phyloP scores from a whole-genome alignment of 2,113 vertebrate genomes.

The Butorides virescens region DNA sequence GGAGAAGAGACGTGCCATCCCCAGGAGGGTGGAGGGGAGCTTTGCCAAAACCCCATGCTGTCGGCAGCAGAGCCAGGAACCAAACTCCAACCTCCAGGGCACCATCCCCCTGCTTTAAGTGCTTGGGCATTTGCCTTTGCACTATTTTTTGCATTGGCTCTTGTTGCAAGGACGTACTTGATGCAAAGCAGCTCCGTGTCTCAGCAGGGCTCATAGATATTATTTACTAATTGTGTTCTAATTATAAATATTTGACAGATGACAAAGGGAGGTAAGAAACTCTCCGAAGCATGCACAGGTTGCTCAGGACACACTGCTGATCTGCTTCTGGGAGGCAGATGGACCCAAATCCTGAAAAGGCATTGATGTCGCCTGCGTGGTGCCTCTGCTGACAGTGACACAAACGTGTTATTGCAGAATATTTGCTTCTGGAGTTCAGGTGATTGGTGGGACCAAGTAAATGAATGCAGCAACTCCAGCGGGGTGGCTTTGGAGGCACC shows the following conservation, averaged over 20 bases:
- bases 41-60: background rate
- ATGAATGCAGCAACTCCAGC: background rate
- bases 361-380: rapidly evolving
- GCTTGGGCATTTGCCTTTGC: background rate
- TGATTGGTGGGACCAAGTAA: background rate
- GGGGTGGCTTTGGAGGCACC: background rate
- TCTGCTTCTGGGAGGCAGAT: background rate
- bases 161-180: background rate
- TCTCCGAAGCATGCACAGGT: rapidly evolving
- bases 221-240: background rate
- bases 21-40: background rate
- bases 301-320: background rate
- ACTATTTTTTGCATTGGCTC: background rate
- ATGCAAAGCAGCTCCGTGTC: background rate
- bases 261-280: background rate
- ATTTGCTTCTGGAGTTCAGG: background rate
- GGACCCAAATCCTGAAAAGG: background rate
- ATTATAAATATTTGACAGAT: background rate
- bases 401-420: background rate
- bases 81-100: background rate
- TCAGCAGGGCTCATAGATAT: background rate
- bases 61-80: background rate
- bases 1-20: background rate
- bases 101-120: background rate
- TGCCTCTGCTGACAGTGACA: background rate